These are phyloP conservation scores for Macaria liturata DNA, from an alignment of 2,888 invertebrate genomes.

Conservation along the genomic window DNA sequence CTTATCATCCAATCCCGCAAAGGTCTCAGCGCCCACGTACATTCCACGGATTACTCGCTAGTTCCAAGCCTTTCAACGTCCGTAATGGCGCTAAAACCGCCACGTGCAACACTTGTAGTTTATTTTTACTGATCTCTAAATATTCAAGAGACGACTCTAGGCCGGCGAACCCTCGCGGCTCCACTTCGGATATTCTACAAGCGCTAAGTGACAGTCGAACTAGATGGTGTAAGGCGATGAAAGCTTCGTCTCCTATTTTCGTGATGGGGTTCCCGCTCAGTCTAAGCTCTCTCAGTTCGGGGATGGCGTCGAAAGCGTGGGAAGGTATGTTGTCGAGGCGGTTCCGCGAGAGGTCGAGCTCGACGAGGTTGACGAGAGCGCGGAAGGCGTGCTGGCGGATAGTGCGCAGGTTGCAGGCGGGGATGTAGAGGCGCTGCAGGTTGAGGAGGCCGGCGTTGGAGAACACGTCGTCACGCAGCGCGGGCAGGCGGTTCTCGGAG, in stretches of 20 bases:
- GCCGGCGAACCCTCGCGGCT: conserved; percentile 88
- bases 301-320: conserved; percentile 87
- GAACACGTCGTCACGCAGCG: conserved; percentile 88
- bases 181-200: conserved; percentile 87
- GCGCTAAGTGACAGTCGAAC: conserved; percentile 89
- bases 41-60: conserved; percentile 93
- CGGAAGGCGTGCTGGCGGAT: conserved; percentile 90
- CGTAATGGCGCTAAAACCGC: conserved; percentile 86
- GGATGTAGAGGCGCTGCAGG: conserved; percentile 90
- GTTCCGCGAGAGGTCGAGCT: conserved; percentile 91
- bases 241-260: conserved; percentile 87
- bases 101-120: conserved; percentile 86
- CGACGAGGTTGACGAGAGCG: conserved; percentile 90
- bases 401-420: conserved; percentile 86
- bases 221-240: conserved; percentile 85
- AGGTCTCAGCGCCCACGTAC: conserved; percentile 89
- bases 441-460: conserved; percentile 89
- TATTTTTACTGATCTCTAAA: conserved; percentile 90
- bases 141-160: conserved; percentile 89
- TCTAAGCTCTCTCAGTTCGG: conserved; percentile 89
- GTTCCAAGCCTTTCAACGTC: conserved; percentile 88
- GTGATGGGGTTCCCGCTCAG: conserved; percentile 90
- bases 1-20: conserved; percentile 91
- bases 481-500: conserved; percentile 87
- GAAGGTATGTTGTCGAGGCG: conserved; percentile 87